Base-by-base conservation (phyloP, 2,888 invertebrate species). In the Scaptomyza reducta region DNA sequence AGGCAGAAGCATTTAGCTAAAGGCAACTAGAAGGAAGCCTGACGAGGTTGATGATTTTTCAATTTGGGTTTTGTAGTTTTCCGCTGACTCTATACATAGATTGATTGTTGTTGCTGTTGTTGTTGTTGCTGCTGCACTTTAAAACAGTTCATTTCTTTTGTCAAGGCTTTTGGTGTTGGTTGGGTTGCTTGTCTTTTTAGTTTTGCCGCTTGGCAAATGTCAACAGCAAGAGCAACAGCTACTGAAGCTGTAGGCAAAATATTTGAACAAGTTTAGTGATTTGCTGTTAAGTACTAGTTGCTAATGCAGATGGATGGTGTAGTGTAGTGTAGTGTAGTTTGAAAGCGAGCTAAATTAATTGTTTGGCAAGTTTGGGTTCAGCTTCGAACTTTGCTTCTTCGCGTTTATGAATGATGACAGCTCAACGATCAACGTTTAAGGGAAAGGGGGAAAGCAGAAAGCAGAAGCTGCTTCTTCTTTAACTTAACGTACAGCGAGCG, bases 141-240 rank as follows among this genome's bases (percentile, higher is more conserved):
- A 88, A 88, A 88, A 84, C 88, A 88, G 88, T 86, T 88, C 88
- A 86, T 75, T 88, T 84, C 87, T 80, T 88, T 88, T 84, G 87
- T 85, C 87, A 85, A 87, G 84, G 79, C 83, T 70, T 44, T 41
- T 41, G 64, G 72, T 49, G 70, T 61, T 49, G 49, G 57, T 38
- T 45, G 72, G 46, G 70, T 61, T 49, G 49, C 55, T 38, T 45
- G 45, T 50, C 59, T 72, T 79, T 84, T 67, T 71, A 75, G 63
- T 79, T 85, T 82, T 77, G 87, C 84, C 84, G 84, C 87, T 76
- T 63, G 53, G 72, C 81, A 74, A 84, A 80, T 80, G 80, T 67
- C 68, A 64, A 63, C 62, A 59, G 6, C 47, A 47, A n/a, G n/a
- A n/a, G 9, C 29, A 13, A 2, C 47, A 33, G 78, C 77, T 85